phyloP scores from a whole-genome alignment of 1,140 invertebrate genomes.

The Littorina saxatilis region DNA sequence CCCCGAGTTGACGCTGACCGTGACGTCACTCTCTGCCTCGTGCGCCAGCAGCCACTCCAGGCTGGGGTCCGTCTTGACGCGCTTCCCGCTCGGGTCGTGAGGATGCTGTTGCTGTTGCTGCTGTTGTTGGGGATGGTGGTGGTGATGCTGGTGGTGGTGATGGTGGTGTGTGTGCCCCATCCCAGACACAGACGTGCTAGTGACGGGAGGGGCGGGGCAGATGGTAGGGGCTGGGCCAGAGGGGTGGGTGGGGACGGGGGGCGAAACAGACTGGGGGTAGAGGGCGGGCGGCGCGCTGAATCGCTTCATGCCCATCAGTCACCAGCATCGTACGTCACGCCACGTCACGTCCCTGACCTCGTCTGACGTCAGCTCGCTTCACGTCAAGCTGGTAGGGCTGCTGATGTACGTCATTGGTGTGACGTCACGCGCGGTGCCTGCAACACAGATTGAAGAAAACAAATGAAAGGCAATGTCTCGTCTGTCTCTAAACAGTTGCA shows the following conservation, averaged over 20 bases:
- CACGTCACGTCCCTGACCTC: no score
- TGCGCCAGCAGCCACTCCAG: slow-evolving; percentile 69
- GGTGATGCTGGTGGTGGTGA: slow-evolving; percentile 51
- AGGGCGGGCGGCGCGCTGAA: slow-evolving; percentile 51
- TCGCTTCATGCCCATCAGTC: slow-evolving; percentile 40
- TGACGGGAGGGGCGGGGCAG: slow-evolving; percentile 11
- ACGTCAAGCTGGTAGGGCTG: no score
- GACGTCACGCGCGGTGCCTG: no score
- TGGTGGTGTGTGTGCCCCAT: slow-evolving; percentile 57
- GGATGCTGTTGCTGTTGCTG: slow-evolving; percentile 47
- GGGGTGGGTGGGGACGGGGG: slow-evolving; percentile 61
- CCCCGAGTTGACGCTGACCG: slow-evolving; percentile 64
- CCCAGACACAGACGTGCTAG: background rate
- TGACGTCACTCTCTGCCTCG: slow-evolving; percentile 67
- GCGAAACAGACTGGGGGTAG: slow-evolving; percentile 63
- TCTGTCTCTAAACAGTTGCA: no score
- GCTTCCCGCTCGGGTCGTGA: slow-evolving; percentile 65
- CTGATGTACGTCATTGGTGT: no score
- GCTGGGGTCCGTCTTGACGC: slow-evolving; percentile 67
- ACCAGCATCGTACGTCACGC: slow-evolving; percentile 26
- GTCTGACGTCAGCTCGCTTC: no score
- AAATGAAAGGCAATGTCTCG: no score
- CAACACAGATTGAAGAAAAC: no score
- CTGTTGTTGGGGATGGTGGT: slow-evolving; percentile 31
- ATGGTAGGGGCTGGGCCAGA: slow-evolving; percentile 51